Conservation (phyloP, 2,797 vertebrate species). For the Columba guinea region DNA sequence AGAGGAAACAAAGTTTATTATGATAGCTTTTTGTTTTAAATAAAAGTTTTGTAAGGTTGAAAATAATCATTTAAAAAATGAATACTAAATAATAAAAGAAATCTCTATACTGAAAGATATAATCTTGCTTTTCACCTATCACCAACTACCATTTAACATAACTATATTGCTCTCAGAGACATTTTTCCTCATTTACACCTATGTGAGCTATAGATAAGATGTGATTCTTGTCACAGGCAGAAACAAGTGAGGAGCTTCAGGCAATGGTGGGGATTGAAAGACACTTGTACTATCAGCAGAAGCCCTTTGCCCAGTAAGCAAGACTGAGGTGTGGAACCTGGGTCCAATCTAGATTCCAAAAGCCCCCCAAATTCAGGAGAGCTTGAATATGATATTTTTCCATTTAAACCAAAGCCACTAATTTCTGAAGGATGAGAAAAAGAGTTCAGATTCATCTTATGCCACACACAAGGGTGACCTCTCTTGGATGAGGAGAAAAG, state of each 20-base stretch:
- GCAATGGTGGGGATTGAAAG: background rate
- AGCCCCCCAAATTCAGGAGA: background rate
- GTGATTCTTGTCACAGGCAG: background rate
- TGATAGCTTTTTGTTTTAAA: background rate
- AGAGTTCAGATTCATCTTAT: background rate
- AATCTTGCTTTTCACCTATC: background rate
- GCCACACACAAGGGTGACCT: constrained; percentile 41
- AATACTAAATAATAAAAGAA: background rate
- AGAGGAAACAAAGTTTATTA: background rate
- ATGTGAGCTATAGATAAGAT: background rate
- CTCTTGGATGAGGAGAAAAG: constrained; percentile 41
- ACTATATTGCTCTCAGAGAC: background rate
- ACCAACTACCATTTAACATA: background rate
- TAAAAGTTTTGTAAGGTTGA: background rate
- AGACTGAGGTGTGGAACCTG: background rate
- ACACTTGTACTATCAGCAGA: background rate
- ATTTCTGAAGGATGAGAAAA: background rate
- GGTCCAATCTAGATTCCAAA: background rate
- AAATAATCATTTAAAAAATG: accelerated
- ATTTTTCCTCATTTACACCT: background rate
- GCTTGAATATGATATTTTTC: background rate
- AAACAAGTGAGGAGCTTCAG: background rate
- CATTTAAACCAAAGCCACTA: background rate
- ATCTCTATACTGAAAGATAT: background rate
- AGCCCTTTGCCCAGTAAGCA: background rate